Evolutionary conservation across 2,888 invertebrate genomes (phyloP), one percentile per base, ranked within the genome.

Genomic region (Pomacea canaliculata): DNA sequence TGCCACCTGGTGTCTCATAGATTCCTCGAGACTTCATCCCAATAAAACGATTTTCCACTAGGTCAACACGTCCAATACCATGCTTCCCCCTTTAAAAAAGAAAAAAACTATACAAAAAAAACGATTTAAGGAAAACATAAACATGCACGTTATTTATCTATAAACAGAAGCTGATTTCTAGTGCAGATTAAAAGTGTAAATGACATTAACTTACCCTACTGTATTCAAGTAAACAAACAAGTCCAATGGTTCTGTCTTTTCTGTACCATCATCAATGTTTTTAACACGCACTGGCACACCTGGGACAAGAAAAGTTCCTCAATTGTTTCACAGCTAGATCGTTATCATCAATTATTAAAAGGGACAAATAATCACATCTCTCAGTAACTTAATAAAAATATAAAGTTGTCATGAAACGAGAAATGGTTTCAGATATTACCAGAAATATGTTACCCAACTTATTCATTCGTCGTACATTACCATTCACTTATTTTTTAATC

Each of bases 21-120:
- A 96, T 85, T 56, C 91, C 91, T 85, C 91, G 82, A 3, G 90
- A 89, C 92, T 95, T 95, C 68, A 96, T 92, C 27, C 96, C 96
- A 27, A 96, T 93, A 89, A 94, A 96, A 78, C 96, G 92, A 90
- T 96, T 96, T 91, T 96, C 96, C 0, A 96, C 96, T 77, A 96
- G 95, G 87, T 96, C 96, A 77, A 95, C 94, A 66, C 96, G 93
- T 0, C 96, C 96, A 66, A 96, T 92, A 69, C 95, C 95, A 84
- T 95, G 94, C 70, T 92, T 92, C 4, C 95, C 94, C 7, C 90
- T 90, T 80, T 62, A 83, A 74, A 16, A 56, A 56, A 56, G 3
- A 56, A 1, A 51, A 51, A n/a, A n/a, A n/a, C n/a, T n/a, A n/a
- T n/a, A n/a, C n/a, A n/a, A n/a, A n/a, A 23, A 23, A 23, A 23